A percentile compares a stretch with the other conserved stretches of the same genome.
These are phyloP conservation scores for Platalea minor DNA, from an alignment of 2,797 vertebrate species.

Conservation along the genomic window DNA sequence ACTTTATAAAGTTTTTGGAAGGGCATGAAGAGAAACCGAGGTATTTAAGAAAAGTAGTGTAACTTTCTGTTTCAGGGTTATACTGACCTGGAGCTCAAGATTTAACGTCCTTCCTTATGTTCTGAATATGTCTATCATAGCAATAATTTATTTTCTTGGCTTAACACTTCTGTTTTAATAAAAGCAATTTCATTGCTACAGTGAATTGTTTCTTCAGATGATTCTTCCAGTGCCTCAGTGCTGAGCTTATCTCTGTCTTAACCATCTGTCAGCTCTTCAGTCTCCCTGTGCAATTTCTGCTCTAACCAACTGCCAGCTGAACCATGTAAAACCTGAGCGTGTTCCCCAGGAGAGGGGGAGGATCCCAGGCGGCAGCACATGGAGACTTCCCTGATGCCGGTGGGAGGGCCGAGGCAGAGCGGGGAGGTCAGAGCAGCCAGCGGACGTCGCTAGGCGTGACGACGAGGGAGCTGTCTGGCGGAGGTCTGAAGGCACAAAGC, in stretches of 20 bases:
- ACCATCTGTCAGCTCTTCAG: background rate
- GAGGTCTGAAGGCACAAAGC: background rate
- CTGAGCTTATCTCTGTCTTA: background rate
- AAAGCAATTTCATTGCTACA: constrained; percentile 27
- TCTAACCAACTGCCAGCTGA: background rate
- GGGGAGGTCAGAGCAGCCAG: background rate
- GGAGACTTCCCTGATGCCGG: background rate
- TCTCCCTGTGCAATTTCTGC: background rate
- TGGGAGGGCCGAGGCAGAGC: background rate
- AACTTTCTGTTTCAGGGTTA: constrained; percentile 20
- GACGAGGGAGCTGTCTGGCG: background rate
- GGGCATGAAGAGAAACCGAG: constrained; percentile 20
- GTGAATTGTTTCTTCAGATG: background rate
- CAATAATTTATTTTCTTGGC: constrained; percentile 69
- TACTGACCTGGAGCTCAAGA: constrained; percentile 39
- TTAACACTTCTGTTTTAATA: constrained; percentile 59
- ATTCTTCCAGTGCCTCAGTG: background rate
- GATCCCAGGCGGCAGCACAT: background rate
- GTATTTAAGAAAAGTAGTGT: constrained; percentile 58
- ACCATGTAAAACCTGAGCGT: background rate
- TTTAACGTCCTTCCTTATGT: constrained; percentile 23
- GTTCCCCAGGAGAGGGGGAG: background rate
- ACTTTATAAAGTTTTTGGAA: constrained; percentile 66
- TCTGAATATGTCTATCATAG: constrained; percentile 54
- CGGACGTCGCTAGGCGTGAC: background rate